A percentile compares a stretch with the other conserved stretches of the same genome.
phyloP scores from a whole-genome alignment of 2,113 vertebrate species.

The Osmerus mordax region DNA sequence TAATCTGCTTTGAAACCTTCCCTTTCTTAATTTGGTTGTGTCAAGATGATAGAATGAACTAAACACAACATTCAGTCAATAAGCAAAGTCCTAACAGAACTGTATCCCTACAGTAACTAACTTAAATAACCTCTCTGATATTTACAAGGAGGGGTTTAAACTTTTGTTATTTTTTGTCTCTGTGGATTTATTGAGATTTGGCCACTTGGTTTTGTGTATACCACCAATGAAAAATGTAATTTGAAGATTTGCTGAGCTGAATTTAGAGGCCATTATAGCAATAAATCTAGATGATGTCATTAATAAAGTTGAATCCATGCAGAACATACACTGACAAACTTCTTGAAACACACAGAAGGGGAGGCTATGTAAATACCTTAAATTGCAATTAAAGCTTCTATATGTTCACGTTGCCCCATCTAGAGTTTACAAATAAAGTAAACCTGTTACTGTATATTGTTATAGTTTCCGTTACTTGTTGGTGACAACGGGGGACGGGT shows the following conservation, averaged over 20 bases:
- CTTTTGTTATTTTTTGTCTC: slow-evolving; percentile 43
- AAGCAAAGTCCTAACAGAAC: slow-evolving; percentile 42
- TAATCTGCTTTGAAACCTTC: no score
- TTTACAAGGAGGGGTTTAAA: slow-evolving; percentile 59
- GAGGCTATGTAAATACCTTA: no score
- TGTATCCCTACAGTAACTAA: slow-evolving; percentile 32
- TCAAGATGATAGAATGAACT: slow-evolving; percentile 21
- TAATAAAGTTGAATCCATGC: slow-evolving; percentile 26
- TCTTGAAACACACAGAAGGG: not conserved
- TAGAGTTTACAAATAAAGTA: no score
- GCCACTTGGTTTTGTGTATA: slow-evolving; percentile 39
- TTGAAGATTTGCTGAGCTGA: slow-evolving; percentile 41
- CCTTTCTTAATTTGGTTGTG: not conserved
- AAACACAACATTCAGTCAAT: slow-evolving; percentile 35
- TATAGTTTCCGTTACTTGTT: no score
- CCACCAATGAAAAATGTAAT: slow-evolving; percentile 54
- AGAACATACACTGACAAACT: not conserved
- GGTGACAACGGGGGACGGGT: no score
- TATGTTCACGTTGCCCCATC: no score
- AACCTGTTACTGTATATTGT: no score
- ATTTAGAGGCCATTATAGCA: slow-evolving; percentile 38
- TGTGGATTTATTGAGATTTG: slow-evolving; percentile 59
- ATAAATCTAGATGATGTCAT: slow-evolving; percentile 41
- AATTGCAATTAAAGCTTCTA: no score
- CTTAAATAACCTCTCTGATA: slow-evolving; percentile 44